Percentiles rank a stretch among this genome's conserved stretches.
These are phyloP conservation scores for Chromoteleia sp. DNA, from an alignment of 2,888 invertebrate genomes.

Conservation along the genomic window DNA sequence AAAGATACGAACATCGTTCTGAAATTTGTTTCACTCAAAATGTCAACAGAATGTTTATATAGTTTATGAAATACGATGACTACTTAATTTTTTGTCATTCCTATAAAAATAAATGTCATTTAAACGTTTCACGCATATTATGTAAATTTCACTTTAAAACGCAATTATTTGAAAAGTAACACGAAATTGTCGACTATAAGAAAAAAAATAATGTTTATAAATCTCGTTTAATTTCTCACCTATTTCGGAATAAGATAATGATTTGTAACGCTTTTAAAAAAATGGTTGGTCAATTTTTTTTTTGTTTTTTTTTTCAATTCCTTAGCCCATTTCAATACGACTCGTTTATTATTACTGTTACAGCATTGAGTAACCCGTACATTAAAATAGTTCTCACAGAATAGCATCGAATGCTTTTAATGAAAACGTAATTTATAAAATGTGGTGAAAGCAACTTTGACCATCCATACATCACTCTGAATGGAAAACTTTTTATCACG, in stretches of 20 bases:
- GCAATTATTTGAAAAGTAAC: too few relatives aligned
- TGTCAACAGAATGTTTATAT: slow-evolving; percentile 42
- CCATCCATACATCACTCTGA: slow-evolving; percentile 38
- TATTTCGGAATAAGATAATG: not conserved
- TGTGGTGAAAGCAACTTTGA: slow-evolving; percentile 43
- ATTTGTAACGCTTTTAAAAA: not conserved
- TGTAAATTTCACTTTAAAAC: not conserved
- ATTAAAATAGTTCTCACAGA: slow-evolving; percentile 13
- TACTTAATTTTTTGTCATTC: slow-evolving; percentile 20
- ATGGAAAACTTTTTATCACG: slow-evolving; percentile 49
- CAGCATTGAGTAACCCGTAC: slow-evolving; percentile 8
- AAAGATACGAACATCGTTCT: slow-evolving; percentile 39
- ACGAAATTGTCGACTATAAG: too few relatives aligned
- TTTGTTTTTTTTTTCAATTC: slow-evolving; percentile 27
- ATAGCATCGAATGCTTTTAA: slow-evolving; percentile 29
- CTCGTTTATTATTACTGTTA: slow-evolving; percentile 23
- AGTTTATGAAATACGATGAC: slow-evolving; percentile 32
- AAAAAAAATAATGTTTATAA: too few relatives aligned
- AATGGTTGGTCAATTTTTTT: not conserved
- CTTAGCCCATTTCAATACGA: not conserved
- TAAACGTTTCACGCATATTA: slow-evolving; percentile 8
- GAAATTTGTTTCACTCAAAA: slow-evolving; percentile 49
- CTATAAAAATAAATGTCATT: slow-evolving; percentile 18
- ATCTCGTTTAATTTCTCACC: too few relatives aligned
- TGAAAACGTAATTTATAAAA: slow-evolving; percentile 42